Evolutionary conservation across 1,140 invertebrate genomes (phyloP).

Genomic region (Colletes latitarsis): DNA sequence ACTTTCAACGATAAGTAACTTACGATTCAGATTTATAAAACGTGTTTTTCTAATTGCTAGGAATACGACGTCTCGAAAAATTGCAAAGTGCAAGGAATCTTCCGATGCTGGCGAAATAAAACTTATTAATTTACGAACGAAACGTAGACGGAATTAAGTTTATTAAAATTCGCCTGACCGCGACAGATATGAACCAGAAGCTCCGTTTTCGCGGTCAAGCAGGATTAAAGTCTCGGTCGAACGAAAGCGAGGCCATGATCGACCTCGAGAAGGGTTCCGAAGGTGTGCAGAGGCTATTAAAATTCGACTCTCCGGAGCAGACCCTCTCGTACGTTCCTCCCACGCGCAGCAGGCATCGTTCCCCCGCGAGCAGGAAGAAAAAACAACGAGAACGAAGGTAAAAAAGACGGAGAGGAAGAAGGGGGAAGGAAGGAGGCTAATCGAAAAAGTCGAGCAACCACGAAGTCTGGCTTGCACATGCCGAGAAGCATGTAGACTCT

Average conservation of each 20-base stretch:
- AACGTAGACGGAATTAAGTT: no score
- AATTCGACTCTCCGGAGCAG: conserved; percentile 50
- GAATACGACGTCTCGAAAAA: no score
- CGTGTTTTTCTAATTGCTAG: no score
- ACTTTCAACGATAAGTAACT: no score
- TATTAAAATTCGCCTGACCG: no score
- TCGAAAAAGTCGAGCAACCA: conserved; percentile 66
- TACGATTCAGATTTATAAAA: no score
- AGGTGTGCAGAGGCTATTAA: conserved; percentile 49
- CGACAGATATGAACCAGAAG: background rate
- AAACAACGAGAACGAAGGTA: conserved; percentile 7
- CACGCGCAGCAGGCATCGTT: conserved; percentile 42
- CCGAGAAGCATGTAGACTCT: conserved; percentile 67
- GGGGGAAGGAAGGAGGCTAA: conserved; percentile 43
- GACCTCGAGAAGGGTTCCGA: conserved; percentile 2
- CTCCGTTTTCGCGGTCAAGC: background rate
- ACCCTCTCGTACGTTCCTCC: conserved; percentile 53
- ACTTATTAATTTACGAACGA: no score
- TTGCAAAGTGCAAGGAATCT: no score
- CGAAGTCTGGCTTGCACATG: conserved; percentile 57
- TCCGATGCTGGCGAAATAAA: no score
- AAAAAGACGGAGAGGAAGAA: background rate
- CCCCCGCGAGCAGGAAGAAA: conserved; percentile 8
- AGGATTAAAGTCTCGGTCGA: background rate
- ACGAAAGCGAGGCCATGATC: conserved; percentile 5